These are phyloP conservation scores for Nothoprocta pentlandii DNA, from an alignment of 2,113 vertebrate genomes.

Conservation along the genomic window DNA sequence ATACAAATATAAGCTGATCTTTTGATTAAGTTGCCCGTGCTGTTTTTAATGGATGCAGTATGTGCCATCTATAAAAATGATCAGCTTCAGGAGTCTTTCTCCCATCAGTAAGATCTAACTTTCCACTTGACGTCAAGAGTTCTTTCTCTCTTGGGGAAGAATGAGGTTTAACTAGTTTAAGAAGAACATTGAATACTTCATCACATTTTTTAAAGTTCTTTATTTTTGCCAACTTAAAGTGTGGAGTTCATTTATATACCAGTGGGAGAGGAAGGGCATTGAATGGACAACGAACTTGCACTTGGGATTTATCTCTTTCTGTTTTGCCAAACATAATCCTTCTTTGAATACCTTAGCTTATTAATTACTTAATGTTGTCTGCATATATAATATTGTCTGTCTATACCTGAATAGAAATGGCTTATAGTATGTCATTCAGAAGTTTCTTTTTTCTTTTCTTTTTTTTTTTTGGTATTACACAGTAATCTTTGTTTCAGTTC, in stretches of 20 bases:
- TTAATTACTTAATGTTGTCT: not conserved
- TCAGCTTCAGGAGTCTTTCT: not conserved
- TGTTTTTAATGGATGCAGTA: not conserved
- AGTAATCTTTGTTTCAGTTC: conserved; percentile 38
- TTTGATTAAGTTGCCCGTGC: not conserved
- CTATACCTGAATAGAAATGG: not conserved
- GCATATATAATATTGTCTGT: not conserved
- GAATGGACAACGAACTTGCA: not conserved
- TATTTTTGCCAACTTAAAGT: not conserved
- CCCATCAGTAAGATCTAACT: not conserved
- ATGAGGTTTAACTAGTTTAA: not conserved
- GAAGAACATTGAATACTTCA: not conserved
- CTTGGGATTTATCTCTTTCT: not conserved
- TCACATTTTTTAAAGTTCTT: not conserved
- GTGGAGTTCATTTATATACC: not conserved
- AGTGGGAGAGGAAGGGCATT: not conserved
- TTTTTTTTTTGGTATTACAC: not conserved
- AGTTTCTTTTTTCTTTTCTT: conserved; percentile 5
- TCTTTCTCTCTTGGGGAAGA: not conserved
- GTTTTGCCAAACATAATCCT: not conserved
- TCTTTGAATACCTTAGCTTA: not conserved
- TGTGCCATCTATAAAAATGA: not conserved
- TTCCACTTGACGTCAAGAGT: not conserved
- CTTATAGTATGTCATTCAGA: not conserved
- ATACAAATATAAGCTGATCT: not conserved